Percentiles rank a stretch among this genome's conserved stretches.
Evolutionary conservation across 2,113 vertebrate genomes (phyloP).

Genomic region (Mobula hypostoma): DNA sequence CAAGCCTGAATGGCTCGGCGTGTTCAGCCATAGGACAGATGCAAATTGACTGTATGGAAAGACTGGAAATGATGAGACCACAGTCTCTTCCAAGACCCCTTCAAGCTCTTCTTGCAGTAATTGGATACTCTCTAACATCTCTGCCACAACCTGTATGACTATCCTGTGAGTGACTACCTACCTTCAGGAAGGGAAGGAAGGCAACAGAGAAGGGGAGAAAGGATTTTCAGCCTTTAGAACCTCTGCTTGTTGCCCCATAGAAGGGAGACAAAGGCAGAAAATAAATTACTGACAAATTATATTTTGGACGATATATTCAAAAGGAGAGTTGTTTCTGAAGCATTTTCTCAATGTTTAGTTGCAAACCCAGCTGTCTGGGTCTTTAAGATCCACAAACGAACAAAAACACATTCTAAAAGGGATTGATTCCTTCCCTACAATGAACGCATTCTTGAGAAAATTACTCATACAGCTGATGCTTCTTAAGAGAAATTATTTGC

Average conservation of each 20-base stretch:
- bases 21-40: background rate
- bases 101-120: background rate
- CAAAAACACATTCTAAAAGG: background rate
- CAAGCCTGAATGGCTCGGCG: background rate
- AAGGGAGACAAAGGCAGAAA: background rate
- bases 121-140: background rate
- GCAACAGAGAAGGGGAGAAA: background rate
- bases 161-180: background rate
- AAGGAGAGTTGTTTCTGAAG: background rate
- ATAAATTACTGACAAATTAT: background rate
- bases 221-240: background rate
- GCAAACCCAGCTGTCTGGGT: no score
- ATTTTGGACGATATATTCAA: background rate
- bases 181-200: background rate
- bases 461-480: slow-evolving; percentile 4
- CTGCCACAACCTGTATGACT: background rate
- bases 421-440: background rate
- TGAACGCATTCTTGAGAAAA: slow-evolving; percentile 27
- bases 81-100: background rate
- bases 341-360: background rate
- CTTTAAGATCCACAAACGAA: no score
- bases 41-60: background rate
- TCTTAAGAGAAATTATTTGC: background rate
- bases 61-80: background rate
- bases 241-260: background rate